Conservation (phyloP, 2,113 vertebrate genomes). For the Boleophthalmus pectinirostris region DNA sequence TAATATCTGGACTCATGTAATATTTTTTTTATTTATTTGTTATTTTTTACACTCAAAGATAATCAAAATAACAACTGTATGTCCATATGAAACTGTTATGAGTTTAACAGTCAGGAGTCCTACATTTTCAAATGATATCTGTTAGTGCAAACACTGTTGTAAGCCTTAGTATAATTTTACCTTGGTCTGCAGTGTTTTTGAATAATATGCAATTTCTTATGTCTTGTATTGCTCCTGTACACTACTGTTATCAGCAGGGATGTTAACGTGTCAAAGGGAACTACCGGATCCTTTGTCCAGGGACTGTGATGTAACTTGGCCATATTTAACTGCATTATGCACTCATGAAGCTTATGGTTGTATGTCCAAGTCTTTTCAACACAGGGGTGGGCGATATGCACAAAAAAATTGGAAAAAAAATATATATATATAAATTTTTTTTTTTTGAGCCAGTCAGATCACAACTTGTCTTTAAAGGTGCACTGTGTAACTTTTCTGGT, state of each 20-base stretch:
- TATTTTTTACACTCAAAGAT: constrained; percentile 16
- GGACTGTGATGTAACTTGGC: constrained; percentile 32
- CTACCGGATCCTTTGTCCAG: constrained; percentile 20
- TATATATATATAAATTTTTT: too few species aligned
- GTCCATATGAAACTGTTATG: constrained; percentile 1
- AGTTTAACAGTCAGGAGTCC: neutral
- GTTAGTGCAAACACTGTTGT: constrained; percentile 17
- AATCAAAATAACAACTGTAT: constrained; percentile 1
- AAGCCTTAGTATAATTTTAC: constrained; percentile 23
- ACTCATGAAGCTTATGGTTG: constrained; percentile 22
- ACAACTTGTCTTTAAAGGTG: too few species aligned
- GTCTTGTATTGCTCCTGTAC: constrained; percentile 44
- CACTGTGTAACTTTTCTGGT: too few species aligned
- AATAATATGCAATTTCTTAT: constrained; percentile 38
- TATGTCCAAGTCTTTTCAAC: neutral
- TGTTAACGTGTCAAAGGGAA: constrained; percentile 50
- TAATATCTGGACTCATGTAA: constrained; percentile 25
- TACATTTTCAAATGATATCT: neutral
- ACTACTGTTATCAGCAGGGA: constrained; percentile 46
- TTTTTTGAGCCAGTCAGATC: too few species aligned
- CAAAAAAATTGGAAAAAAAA: too few species aligned
- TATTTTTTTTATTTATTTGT: constrained; percentile 30
- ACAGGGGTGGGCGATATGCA: too few species aligned
- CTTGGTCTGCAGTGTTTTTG: constrained; percentile 28
- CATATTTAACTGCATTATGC: constrained; percentile 15